phyloP scores from a whole-genome alignment of 2,113 vertebrate genomes.

The Toxotes jaculatrix region DNA sequence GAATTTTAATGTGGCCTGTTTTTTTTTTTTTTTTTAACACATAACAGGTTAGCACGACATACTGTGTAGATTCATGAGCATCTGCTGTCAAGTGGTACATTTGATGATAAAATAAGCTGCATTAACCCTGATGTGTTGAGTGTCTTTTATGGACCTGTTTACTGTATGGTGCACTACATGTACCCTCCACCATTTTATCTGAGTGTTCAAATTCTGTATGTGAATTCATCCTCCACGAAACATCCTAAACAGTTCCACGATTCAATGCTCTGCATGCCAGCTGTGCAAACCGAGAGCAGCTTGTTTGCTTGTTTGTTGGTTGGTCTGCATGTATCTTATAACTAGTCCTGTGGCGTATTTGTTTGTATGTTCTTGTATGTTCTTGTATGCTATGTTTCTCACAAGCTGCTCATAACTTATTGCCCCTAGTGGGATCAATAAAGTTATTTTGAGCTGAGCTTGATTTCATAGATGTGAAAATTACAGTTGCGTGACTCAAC shows the following conservation, averaged over 20 bases:
- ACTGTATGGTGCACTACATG: neutral
- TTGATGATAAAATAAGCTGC: slow-evolving; percentile 6
- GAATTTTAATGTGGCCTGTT: slow-evolving; percentile 50
- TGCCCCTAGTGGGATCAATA: too few species aligned
- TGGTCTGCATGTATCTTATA: too few species aligned
- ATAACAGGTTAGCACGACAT: slow-evolving; percentile 12
- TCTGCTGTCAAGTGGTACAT: slow-evolving; percentile 8
- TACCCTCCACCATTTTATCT: neutral
- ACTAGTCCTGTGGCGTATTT: too few species aligned
- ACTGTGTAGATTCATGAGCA: neutral
- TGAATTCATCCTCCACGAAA: neutral
- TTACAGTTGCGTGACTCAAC: neutral
- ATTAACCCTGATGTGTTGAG: neutral
- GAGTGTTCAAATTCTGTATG: neutral
- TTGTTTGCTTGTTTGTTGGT: too few species aligned
- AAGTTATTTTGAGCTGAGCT: too few species aligned
- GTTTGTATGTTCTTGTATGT: too few species aligned
- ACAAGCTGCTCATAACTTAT: too few species aligned
- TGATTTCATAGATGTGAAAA: neutral
- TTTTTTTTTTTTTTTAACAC: neutral
- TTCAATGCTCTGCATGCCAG: neutral
- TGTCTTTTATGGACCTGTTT: neutral
- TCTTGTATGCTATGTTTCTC: too few species aligned
- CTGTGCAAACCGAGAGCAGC: too few species aligned
- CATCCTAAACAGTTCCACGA: neutral